Base-by-base conservation (phyloP, 2,113 vertebrate species). In the Pangasianodon hypophthalmus region DNA sequence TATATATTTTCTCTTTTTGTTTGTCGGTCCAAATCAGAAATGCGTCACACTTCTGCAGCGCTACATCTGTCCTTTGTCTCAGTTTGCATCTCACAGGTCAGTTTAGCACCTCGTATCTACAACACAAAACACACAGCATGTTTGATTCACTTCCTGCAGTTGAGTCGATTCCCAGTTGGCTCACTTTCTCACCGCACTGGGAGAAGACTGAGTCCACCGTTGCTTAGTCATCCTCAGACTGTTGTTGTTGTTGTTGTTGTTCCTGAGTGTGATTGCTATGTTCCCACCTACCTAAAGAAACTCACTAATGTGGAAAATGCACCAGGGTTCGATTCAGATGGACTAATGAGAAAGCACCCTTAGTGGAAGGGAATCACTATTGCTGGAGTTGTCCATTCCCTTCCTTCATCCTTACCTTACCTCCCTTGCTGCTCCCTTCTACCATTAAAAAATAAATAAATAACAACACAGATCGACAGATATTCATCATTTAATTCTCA, bases 391-490 rank as follows among this genome's bases (percentile, higher is more conserved):
- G 92, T 93, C 94, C 92, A 90, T 58, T 32, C 87, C 91, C 88
- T 91, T 91, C 37, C 52, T 90, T 52, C 8, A 84, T 77, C 88
- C 54, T 84, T 85, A 67, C 85, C 87, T 88, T 84, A 77, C 46
- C n/a, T 90, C 67, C 91, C 85, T 92, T 89, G 87, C 44, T 92
- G 89, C 88, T 91, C 83, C 85, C 87, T 88, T 89, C 91, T 92
- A 94, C 75, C 87, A 58, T 87, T 41, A 82, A 48, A n/a, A 52
- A 32, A 24, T 1, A 67, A 5, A 89, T 92, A 95, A 94, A 95
- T 94, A 95, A 95, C 94, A 95, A 94, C 93, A n/a, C 32, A 90
- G 92, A 95, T 95, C 94, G 94, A 95, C 95, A 82, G 46, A 84
- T 86, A 44, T 9, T 60, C 95, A 6, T 32, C 8, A 93, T 94